Evolutionary conservation across 2,113 vertebrate genomes (phyloP).

Genomic region (Sceloporus tristichus): DNA sequence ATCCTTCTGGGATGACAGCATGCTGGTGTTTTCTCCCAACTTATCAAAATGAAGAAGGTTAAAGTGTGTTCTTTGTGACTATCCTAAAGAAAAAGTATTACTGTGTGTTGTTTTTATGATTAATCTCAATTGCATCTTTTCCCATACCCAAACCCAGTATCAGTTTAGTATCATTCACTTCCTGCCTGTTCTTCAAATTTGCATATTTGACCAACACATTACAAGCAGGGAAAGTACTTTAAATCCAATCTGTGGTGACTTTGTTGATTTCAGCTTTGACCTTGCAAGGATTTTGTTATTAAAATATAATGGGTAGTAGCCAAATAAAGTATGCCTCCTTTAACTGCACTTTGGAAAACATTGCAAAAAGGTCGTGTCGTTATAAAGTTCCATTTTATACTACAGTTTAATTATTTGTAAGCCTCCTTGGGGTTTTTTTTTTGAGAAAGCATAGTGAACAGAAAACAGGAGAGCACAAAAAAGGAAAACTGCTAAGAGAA

Average conservation of each 20-base stretch:
- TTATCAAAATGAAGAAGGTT: background rate
- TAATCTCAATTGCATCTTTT: background rate
- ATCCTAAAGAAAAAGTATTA: background rate
- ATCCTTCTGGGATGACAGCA: background rate
- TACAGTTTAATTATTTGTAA: background rate
- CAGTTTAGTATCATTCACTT: background rate
- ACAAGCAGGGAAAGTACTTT: constrained; percentile 6
- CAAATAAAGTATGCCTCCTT: constrained; percentile 5
- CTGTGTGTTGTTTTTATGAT: background rate
- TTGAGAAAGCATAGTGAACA: background rate
- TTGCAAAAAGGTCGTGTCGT: background rate
- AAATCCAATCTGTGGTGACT: constrained; percentile 10
- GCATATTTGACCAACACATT: constrained; percentile 15
- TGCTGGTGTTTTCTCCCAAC: background rate
- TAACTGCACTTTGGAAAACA: background rate
- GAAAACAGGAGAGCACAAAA: too few relatives aligned
- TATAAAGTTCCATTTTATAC: constrained; percentile 1
- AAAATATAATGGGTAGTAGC: constrained; percentile 1
- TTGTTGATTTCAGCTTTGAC: constrained; percentile 38
- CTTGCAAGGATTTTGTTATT: constrained; percentile 27
- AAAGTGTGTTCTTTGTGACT: background rate
- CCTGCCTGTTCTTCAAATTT: constrained; percentile 9
- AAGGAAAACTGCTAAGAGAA: background rate
- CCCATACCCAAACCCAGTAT: background rate
- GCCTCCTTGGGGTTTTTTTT: background rate